Evolutionary conservation across 1,140 invertebrate genomes (phyloP).

Genomic region (Scaptodrosophila lebanonensis): DNA sequence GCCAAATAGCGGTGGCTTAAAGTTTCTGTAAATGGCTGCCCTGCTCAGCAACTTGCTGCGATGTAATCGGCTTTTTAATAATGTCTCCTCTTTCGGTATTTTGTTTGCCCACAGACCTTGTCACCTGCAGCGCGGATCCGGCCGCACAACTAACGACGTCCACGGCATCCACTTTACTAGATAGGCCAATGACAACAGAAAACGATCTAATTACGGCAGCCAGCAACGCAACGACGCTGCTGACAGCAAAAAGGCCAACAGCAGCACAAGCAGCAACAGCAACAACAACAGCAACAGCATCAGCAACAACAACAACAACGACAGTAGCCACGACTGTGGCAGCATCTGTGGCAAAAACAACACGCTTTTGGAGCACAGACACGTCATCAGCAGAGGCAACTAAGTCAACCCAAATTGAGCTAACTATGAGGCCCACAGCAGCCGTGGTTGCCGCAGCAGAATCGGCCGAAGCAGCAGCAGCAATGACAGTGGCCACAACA

Average conservation of each 20-base stretch:
- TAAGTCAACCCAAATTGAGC: conserved; percentile 63
- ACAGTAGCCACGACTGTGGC: conserved; percentile 28
- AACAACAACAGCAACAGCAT: conserved; percentile 10
- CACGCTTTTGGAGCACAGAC: conserved; percentile 4
- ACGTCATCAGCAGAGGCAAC: conserved; percentile 9
- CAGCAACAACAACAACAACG: conserved; percentile 20
- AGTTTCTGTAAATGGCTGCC: too few relatives aligned
- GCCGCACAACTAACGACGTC: conserved; percentile 33
- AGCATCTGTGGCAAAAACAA: conserved; percentile 12
- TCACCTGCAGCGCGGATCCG: conserved; percentile 46
- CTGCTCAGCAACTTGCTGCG: too few relatives aligned
- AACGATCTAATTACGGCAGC: conserved; percentile 73
- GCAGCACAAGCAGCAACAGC: conserved; percentile 4
- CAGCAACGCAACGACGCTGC: conserved; percentile 53
- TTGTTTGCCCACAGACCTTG: conserved; percentile 41
- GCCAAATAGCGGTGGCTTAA: too few relatives aligned
- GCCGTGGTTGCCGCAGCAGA: conserved; percentile 14
- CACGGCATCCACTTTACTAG: conserved; percentile 64
- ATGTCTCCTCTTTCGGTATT: conserved; percentile 14
- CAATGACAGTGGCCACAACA: conserved; percentile 5
- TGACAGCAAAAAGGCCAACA: conserved; percentile 45
- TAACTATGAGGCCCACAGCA: conserved; percentile 48
- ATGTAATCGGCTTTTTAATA: too few relatives aligned
- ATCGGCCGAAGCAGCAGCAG: conserved; percentile 22
- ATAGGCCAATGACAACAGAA: conserved; percentile 71